Conservation (phyloP, 2,113 vertebrate species). For the Thunnus thynnus region DNA sequence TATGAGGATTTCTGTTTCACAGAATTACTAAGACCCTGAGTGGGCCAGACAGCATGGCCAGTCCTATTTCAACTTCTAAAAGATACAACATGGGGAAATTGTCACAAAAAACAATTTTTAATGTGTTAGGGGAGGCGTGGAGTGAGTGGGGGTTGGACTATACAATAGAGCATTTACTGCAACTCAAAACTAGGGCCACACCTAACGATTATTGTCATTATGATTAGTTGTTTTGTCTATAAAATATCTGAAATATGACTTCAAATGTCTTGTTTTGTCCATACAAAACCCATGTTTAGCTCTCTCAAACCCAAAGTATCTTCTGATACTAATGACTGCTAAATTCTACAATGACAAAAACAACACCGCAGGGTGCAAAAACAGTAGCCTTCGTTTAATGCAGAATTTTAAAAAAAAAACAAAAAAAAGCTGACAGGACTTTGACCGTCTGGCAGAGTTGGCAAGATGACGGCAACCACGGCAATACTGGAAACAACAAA, state of each 20-base stretch:
- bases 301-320: slow-evolving; percentile 13
- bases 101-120: neutral
- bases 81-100: neutral
- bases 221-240: too few species aligned
- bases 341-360: neutral
- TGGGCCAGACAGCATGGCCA: neutral
- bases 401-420: slow-evolving; percentile 17
- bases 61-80: neutral
- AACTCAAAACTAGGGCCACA: neutral
- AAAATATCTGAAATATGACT: too few species aligned
- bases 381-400: slow-evolving; percentile 32
- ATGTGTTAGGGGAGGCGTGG: neutral
- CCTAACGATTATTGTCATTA: too few species aligned
- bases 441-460: slow-evolving; percentile 64
- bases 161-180: neutral
- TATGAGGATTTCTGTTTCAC: slow-evolving; percentile 23
- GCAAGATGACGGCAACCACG: slow-evolving; percentile 65
- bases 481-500: slow-evolving; percentile 46
- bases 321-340: slow-evolving; percentile 7
- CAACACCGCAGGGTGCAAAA: slow-evolving; percentile 12
- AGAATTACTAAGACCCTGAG: neutral
- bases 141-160: slow-evolving; percentile 4
- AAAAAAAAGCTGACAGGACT: slow-evolving; percentile 55
- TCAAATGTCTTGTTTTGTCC: too few species aligned
- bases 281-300: neutral